Conservation (phyloP, 2,113 vertebrate genomes). For the Geothlypis trichas region DNA sequence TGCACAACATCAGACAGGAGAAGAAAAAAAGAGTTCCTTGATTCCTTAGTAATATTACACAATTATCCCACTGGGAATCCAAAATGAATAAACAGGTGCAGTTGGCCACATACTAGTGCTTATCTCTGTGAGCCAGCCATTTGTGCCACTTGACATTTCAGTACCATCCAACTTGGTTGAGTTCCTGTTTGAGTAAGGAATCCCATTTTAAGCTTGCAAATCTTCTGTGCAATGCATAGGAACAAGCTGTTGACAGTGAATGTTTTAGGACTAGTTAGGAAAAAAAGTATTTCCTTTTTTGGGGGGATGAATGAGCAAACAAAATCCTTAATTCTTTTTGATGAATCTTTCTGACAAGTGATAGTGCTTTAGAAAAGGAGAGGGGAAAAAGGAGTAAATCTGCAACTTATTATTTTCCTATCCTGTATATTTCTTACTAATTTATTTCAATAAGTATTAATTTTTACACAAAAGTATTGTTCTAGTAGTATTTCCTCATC, state of each 20-base stretch:
- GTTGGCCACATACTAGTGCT: neutral
- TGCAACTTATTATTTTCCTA: neutral
- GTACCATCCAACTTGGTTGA: neutral
- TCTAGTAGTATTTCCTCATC: neutral
- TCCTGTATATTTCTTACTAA: neutral
- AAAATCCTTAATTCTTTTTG: neutral
- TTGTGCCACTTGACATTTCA: neutral
- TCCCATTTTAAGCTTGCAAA: neutral
- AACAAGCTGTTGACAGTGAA: neutral
- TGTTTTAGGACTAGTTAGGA: neutral
- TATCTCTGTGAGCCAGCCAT: neutral
- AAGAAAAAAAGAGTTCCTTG: neutral
- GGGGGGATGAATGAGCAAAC: neutral
- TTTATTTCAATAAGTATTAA: neutral
- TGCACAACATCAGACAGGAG: neutral
- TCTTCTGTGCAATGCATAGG: neutral
- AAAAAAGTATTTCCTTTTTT: neutral
- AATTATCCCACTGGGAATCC: neutral
- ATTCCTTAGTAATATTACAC: neutral
- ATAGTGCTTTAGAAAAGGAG: neutral
- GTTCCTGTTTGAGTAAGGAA: neutral
- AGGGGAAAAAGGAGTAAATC: neutral
- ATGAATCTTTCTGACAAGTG: neutral
- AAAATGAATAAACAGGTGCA: neutral
- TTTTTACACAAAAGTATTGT: neutral